These are phyloP conservation scores for Plebejus argus DNA, from an alignment of 2,888 invertebrate genomes.

Conservation along the genomic window DNA sequence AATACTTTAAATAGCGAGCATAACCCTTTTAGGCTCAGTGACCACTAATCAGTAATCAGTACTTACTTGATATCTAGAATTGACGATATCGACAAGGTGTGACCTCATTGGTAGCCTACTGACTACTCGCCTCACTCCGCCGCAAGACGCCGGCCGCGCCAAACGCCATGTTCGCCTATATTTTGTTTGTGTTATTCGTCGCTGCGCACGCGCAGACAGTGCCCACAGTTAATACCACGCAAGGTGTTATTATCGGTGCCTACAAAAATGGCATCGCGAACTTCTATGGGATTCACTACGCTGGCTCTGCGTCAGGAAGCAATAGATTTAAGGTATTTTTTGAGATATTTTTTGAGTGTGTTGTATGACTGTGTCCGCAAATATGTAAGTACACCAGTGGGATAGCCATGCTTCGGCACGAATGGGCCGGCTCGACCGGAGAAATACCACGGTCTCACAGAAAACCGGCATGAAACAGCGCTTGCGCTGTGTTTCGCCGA, in stretches of 20 bases:
- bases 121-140: slow-evolving; percentile 40
- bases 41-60: background rate
- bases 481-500: too few species aligned
- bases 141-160: slow-evolving; percentile 34
- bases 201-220: slow-evolving; percentile 50
- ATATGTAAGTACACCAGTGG: too few species aligned
- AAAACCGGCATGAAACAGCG: too few species aligned
- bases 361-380: background rate
- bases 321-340: slow-evolving; percentile 60
- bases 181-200: slow-evolving; percentile 44
- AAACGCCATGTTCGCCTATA: slow-evolving; percentile 39
- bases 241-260: slow-evolving; percentile 58
- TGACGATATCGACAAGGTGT: background rate
- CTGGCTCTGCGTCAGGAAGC: slow-evolving; percentile 51
- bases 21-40: background rate
- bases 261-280: slow-evolving; percentile 53
- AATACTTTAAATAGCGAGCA: background rate
- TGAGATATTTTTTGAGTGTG: slow-evolving; percentile 13
- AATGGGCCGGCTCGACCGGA: too few species aligned
- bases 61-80: background rate
- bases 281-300: slow-evolving; percentile 69
- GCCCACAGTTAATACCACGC: slow-evolving; percentile 56
- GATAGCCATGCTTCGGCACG: too few species aligned
- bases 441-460: too few species aligned
- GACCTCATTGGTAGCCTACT: background rate